These are phyloP conservation scores for Cynopterus sphinx DNA, from an alignment of 2,797 vertebrate genomes.

Conservation along the genomic window DNA sequence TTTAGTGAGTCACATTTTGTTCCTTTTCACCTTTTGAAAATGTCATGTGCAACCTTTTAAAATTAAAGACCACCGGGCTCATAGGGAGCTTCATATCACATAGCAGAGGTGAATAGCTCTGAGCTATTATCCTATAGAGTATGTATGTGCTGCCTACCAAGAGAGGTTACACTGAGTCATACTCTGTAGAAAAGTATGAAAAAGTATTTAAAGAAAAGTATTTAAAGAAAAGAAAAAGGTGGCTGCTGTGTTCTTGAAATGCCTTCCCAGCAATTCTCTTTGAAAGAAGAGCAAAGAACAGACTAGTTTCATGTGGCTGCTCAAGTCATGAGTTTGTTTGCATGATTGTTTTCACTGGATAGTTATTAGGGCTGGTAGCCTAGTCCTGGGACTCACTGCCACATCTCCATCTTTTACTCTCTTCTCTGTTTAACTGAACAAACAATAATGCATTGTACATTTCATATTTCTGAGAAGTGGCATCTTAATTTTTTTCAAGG, in stretches of 20 bases:
- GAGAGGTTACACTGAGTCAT: neutral
- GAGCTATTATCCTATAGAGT: neutral
- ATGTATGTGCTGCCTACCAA: neutral
- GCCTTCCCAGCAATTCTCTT: neutral
- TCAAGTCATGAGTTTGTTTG: neutral
- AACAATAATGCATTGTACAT: neutral
- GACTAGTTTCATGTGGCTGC: neutral
- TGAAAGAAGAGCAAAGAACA: neutral
- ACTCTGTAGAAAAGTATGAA: too few relatives aligned
- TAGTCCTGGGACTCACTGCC: neutral
- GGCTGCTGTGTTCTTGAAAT: neutral
- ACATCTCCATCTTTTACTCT: accelerated
- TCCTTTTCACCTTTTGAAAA: slow-evolving; percentile 43
- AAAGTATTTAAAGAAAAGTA: too few relatives aligned
- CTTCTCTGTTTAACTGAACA: neutral
- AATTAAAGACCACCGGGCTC: neutral
- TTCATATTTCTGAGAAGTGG: neutral
- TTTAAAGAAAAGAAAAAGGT: neutral
- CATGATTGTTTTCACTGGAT: neutral
- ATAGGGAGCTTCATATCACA: neutral
- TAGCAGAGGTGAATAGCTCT: neutral
- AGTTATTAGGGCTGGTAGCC: neutral
- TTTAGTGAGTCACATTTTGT: slow-evolving; percentile 24
- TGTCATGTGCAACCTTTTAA: slow-evolving; percentile 6
- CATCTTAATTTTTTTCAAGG: neutral